Base-by-base conservation (phyloP, 1,140 invertebrate species). In the Phortica variegata region DNA sequence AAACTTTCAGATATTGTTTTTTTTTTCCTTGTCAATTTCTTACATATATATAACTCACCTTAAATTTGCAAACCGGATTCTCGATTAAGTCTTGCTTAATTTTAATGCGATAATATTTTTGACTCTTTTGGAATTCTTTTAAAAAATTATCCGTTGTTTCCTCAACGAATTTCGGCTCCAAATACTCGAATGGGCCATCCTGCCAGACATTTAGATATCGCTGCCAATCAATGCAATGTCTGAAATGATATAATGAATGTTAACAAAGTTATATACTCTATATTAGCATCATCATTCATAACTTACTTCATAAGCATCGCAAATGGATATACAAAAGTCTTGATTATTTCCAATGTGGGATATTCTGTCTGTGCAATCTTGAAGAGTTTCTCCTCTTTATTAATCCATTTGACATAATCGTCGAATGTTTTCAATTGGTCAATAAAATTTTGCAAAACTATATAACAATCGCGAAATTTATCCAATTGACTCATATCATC, bases 151-250 rank as follows among this genome's bases (percentile, higher is more conserved):
- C 85, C 2, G 88, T 84, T 51, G 84, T 83, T 36, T 79, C 71
- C 75, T 93, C 90, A 42, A 92, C 86, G 55, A 81, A 78, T 29
- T 81, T 77, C 7, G 86, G 84, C 66, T 91, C 82, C 34, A 95
- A 78, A 61, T 90, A 88, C 69, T 90, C 84, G 77, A 95, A 95
- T 3, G 86, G 83, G n/a, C 92, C 93, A 76, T 95, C 88, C 81
- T 94, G 85, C 89, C 91, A 95, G 37, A 88, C 87, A 61, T 87
- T 88, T 63, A 88, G 85, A 52, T 87, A 86, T 47, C 87, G 83
- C 73, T 87, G 83, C 89, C 93, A 94, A 62, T 84, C 84, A 53
- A 84, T 77, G 15, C 85, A 83, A 15, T 77, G 66, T 52, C 81
- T 71, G 18, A 19, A 29, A 42, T n/a, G 12, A 18, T n/a, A 36